Percentiles rank a stretch among this genome's conserved stretches.
Conservation (phyloP, 2,113 vertebrate species). For the Numida meleagris region DNA sequence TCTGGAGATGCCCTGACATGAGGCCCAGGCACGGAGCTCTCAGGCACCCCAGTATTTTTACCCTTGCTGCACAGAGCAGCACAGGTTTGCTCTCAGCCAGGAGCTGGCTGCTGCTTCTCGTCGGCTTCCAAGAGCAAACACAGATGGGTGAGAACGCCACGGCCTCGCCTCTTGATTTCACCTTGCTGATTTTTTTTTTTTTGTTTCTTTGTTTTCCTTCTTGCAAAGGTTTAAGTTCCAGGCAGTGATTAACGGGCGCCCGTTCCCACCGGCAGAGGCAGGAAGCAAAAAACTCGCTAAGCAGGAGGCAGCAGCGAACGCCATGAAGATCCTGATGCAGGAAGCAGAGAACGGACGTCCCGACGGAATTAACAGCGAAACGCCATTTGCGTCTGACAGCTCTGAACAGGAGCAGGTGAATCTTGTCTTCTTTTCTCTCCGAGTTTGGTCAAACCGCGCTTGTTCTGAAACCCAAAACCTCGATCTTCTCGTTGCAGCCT, state of each 20-base stretch:
- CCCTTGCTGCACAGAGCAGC: not conserved
- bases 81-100: not conserved
- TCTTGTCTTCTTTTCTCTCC: not conserved
- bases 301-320: slow-evolving; percentile 90
- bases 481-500: not conserved
- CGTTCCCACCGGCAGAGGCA: slow-evolving; percentile 90
- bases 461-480: not conserved
- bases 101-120: not conserved
- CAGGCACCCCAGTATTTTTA: rapidly evolving
- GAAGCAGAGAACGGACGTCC: slow-evolving; percentile 82
- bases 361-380: slow-evolving; percentile 27
- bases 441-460: not conserved
- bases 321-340: slow-evolving; percentile 83
- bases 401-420: slow-evolving; percentile 6
- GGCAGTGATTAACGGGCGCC: slow-evolving; percentile 87
- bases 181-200: not conserved
- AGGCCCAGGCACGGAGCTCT: not conserved
- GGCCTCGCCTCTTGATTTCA: not conserved
- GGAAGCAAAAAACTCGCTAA: slow-evolving; percentile 95
- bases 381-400: rapidly evolving
- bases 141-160: not conserved
- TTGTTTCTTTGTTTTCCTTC: not conserved
- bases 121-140: not conserved
- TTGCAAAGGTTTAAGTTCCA: slow-evolving; percentile 92
- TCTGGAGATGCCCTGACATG: rapidly evolving